Evolutionary conservation across 1,140 invertebrate genomes (phyloP), one percentile per base, ranked within the genome.

Genomic region (Mercenaria mercenaria): DNA sequence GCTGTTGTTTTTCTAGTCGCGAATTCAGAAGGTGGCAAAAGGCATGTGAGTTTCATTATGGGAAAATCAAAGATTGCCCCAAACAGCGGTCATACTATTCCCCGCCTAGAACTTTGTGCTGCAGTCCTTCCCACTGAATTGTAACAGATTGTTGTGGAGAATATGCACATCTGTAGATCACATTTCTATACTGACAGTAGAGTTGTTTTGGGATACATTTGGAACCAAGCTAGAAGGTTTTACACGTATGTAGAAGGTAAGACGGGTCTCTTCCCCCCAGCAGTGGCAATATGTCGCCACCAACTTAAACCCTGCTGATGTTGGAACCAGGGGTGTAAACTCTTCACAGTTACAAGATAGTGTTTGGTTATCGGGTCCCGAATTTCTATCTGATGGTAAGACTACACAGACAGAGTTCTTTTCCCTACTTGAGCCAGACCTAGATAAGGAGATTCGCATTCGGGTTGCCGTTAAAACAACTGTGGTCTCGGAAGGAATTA

Each of bases 21-120:
- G 69, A 13, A 29, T 26, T 20, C 20, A 8, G 32, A 32, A 23
- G 15, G 43, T 50, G 37, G 8, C 69, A 41, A 56, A 72, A 18
- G 39, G 32, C 41, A 37, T 72, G 41, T 85, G 23, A 29, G 79
- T 32, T 56, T 52, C 39, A 37, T 47, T 76, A 3, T 41, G 6
- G 83, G 47, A 20, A 56, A 56, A 34, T 20, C 50, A 6, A 74
- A 50, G 26, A 8, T 56, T 10, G 43, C 67, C 13, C 37, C 91
- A 13, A 81, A 84, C 23, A 29, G 50, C 59, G 91, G 91, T 59
- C 84, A 87, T n/a, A 92, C 89, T 11, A 92, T 91, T 15, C 91
- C 83, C 11, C 59, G 82, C 0, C 59, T 91, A 39, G 91, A 91
- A 29, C 69, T 90, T 13, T 88, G 82, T 82, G 88, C 47, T 43